Conservation (phyloP, 2,888 invertebrate genomes). For the Matsumyia berberina region DNA sequence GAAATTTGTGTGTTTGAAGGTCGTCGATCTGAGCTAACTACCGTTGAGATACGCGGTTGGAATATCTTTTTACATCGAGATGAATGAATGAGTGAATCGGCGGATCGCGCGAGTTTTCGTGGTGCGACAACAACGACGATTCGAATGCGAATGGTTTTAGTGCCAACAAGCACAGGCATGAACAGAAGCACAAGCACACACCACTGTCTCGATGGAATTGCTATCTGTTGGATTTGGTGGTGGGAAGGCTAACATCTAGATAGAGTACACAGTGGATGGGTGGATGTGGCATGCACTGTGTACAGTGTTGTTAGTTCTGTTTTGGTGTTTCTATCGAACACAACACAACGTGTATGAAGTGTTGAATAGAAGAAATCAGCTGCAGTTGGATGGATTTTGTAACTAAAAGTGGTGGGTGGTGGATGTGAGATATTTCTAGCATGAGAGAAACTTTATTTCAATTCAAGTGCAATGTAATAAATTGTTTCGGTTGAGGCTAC, state of each 20-base stretch:
- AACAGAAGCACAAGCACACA: not conserved
- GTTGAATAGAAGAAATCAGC: not conserved
- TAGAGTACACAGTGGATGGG: slow-evolving; percentile 20
- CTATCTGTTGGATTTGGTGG: slow-evolving; percentile 14
- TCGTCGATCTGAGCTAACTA: slow-evolving; percentile 48
- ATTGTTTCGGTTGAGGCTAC: slow-evolving; percentile 11
- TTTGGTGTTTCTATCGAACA: slow-evolving; percentile 52
- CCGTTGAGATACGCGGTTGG: slow-evolving; percentile 35
- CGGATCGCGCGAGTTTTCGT: slow-evolving; percentile 29
- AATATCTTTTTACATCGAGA: slow-evolving; percentile 39
- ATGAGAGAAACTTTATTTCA: slow-evolving; percentile 16
- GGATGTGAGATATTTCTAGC: slow-evolving; percentile 23
- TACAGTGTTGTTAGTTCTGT: slow-evolving; percentile 17
- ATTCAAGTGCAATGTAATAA: slow-evolving; percentile 24
- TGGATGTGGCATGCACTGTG: slow-evolving; percentile 4
- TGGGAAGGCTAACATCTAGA: slow-evolving; percentile 53
- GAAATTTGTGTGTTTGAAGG: slow-evolving; percentile 45
- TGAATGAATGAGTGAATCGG: slow-evolving; percentile 7
- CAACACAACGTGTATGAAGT: slow-evolving; percentile 64
- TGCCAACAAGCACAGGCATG: slow-evolving; percentile 1
- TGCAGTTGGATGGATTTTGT: slow-evolving; percentile 3
- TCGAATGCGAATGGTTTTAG: slow-evolving; percentile 65
- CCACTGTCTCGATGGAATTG: slow-evolving; percentile 1
- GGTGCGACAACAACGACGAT: slow-evolving; percentile 50
- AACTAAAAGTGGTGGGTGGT: slow-evolving; percentile 30